phyloP scores from a whole-genome alignment of 2,113 vertebrate species.

The Macheiramphus alcinus region DNA sequence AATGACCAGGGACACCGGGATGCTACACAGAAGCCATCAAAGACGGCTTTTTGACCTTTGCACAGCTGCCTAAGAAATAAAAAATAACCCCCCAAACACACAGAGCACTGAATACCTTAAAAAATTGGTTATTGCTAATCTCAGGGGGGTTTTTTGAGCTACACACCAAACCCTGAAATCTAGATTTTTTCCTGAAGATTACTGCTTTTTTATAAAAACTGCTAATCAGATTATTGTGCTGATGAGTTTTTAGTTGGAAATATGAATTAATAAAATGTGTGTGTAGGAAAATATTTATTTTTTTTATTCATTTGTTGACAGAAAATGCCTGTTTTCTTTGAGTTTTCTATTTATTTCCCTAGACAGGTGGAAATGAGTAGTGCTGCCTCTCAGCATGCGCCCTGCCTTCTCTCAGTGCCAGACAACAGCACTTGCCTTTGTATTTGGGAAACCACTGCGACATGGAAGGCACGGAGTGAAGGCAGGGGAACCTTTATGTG shows the following conservation, averaged over 20 bases:
- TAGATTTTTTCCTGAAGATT: neutral
- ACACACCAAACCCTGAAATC: neutral
- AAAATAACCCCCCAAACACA: neutral
- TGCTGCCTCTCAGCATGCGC: neutral
- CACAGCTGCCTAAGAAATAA: neutral
- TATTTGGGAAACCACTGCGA: neutral
- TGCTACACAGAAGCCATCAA: neutral
- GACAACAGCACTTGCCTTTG: neutral
- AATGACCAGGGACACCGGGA: too few relatives aligned
- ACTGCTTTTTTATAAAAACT: neutral
- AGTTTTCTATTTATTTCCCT: neutral
- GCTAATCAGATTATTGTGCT: neutral
- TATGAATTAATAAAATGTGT: neutral
- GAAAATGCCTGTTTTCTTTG: neutral
- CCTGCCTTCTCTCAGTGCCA: neutral
- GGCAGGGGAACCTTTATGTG: neutral
- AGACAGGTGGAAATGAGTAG: neutral
- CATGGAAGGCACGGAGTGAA: neutral
- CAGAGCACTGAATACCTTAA: neutral
- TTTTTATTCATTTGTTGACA: neutral
- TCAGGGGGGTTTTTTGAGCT: neutral
- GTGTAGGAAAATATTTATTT: neutral
- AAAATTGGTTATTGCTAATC: neutral
- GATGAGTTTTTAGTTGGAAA: neutral
- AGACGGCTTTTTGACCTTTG: neutral